Conservation (phyloP, 2,797 vertebrate genomes). For the Myotis myotis region DNA sequence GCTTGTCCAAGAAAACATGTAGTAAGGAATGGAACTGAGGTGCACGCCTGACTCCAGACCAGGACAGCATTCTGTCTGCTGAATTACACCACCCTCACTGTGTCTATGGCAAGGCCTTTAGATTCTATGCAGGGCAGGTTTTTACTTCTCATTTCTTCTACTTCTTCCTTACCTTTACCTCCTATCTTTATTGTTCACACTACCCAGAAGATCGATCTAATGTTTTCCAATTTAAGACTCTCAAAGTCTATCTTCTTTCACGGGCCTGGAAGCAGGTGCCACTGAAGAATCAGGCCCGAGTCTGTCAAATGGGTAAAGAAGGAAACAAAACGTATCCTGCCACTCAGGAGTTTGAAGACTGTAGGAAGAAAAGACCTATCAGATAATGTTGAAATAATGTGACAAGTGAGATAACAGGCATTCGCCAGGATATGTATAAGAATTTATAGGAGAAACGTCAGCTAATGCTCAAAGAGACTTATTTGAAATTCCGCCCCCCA, state of each 20-base stretch:
- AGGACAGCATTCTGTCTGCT: too few relatives aligned
- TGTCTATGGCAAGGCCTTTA: neutral
- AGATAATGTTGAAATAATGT: neutral
- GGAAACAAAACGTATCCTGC: neutral
- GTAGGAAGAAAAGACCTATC: neutral
- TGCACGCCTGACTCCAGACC: neutral
- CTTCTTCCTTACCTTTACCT: neutral
- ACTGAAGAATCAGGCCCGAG: neutral
- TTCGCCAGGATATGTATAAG: neutral
- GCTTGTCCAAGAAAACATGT: neutral
- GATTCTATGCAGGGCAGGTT: neutral
- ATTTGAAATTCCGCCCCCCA: neutral
- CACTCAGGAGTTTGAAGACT: too few relatives aligned
- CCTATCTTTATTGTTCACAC: neutral
- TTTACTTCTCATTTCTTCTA: neutral
- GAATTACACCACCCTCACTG: accelerated
- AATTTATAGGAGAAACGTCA: neutral
- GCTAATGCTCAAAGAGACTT: neutral
- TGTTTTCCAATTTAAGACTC: neutral
- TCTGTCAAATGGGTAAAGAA: neutral
- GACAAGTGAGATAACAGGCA: neutral
- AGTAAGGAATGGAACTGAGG: too few relatives aligned
- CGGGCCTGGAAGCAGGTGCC: neutral
- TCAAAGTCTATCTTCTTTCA: neutral
- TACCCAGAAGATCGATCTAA: neutral